These are phyloP conservation scores for Heteromyza rotundicornis DNA, from an alignment of 2,888 invertebrate genomes.

Conservation along the genomic window DNA sequence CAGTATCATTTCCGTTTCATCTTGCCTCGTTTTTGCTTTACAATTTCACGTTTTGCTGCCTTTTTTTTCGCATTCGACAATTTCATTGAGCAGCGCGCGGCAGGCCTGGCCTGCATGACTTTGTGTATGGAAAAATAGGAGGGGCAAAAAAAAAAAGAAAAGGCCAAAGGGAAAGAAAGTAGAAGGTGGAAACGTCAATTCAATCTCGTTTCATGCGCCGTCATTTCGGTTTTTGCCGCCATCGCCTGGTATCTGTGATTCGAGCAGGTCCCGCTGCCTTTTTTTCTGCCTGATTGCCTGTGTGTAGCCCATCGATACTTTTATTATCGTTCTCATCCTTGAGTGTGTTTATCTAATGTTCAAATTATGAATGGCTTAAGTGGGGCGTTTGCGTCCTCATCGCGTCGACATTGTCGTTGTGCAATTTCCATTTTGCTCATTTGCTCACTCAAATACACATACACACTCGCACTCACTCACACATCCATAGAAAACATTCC, in stretches of 20 bases:
- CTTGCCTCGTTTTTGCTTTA: conserved; percentile 20
- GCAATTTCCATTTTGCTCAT: background rate
- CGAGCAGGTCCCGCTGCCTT: too few relatives aligned
- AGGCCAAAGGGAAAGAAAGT: background rate
- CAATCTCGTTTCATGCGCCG: background rate
- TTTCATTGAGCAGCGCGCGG: background rate
- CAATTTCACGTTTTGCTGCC: too few relatives aligned
- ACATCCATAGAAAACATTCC: background rate
- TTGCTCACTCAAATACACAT: too few relatives aligned
- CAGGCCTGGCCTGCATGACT: background rate
- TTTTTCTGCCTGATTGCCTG: conserved; percentile 51
- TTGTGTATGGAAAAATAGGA: background rate
- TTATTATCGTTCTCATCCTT: background rate
- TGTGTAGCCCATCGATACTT: conserved; percentile 34
- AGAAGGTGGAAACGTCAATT: background rate
- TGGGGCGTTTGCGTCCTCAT: too few relatives aligned
- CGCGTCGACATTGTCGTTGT: too few relatives aligned
- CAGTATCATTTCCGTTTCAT: conserved; percentile 52
- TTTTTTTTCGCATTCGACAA: background rate
- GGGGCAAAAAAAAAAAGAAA: background rate
- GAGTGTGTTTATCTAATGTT: conserved; percentile 11
- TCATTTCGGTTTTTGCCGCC: background rate
- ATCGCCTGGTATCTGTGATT: conserved; percentile 27
- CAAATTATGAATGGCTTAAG: conserved; percentile 16
- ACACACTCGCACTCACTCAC: background rate